Percentiles rank a stretch among this genome's conserved stretches.
Conservation (phyloP, 2,888 invertebrate genomes). For the Drosophila rellima region DNA sequence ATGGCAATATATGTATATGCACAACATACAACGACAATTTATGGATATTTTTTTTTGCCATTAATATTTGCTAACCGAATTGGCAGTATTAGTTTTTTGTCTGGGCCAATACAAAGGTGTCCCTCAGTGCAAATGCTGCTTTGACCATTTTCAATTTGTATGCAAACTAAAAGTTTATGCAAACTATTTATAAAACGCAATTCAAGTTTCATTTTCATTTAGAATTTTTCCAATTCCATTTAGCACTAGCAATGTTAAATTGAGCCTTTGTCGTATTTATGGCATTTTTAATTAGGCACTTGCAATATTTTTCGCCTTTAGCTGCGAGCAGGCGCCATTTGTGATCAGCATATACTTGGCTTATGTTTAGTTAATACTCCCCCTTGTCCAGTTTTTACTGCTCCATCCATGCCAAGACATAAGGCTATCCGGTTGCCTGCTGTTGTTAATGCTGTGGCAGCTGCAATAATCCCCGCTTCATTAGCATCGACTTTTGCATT, state of each 20-base stretch:
- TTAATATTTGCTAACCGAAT: conserved; percentile 60
- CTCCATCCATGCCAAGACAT: conserved; percentile 29
- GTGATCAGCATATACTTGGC: conserved; percentile 43
- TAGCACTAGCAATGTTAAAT: conserved; percentile 51
- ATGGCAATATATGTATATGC: conserved; percentile 37
- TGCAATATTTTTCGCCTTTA: conserved; percentile 45
- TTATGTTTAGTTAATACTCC: conserved; percentile 43
- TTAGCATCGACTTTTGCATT: conserved; percentile 71
- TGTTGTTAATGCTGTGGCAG: conserved; percentile 25
- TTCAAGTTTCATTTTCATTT: conserved; percentile 47
- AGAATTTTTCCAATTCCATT: conserved; percentile 27
- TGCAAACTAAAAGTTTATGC: conserved; percentile 63
- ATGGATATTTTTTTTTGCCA: conserved; percentile 25
- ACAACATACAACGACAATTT: conserved; percentile 28
- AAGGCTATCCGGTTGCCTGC: conserved; percentile 55
- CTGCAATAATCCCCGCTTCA: conserved; percentile 59
- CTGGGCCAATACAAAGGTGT: conserved; percentile 51
- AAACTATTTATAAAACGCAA: conserved; percentile 56
- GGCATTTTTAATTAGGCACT: conserved; percentile 74
- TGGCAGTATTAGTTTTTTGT: conserved; percentile 38
- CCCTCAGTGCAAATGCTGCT: conserved; percentile 27
- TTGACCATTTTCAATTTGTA: conserved; percentile 48
- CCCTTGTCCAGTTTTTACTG: not conserved
- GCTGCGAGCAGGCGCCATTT: conserved; percentile 49
- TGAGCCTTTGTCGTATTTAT: conserved; percentile 54